Conservation (phyloP, 2,888 invertebrate species). For the Tenthredo amoena region DNA sequence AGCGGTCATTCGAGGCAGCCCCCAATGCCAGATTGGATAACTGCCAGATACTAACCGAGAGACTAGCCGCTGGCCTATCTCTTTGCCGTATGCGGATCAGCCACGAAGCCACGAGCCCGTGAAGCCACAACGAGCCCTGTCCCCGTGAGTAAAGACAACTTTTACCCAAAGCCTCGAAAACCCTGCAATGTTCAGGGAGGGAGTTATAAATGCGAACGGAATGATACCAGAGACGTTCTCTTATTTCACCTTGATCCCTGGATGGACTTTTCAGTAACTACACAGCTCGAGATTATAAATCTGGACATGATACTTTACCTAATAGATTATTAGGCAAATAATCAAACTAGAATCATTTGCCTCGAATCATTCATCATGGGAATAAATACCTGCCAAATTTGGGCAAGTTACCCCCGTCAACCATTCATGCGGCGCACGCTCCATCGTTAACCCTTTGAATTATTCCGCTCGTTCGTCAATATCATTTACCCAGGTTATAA, state of each 20-base stretch:
- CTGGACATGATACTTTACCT: background rate
- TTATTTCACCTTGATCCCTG: slow-evolving; percentile 12
- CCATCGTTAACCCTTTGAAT: slow-evolving; percentile 35
- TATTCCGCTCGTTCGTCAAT: slow-evolving; percentile 32
- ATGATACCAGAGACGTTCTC: background rate
- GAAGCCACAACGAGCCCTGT: slow-evolving; percentile 34
- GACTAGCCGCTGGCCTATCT: slow-evolving; percentile 37
- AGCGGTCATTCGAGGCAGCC: slow-evolving; percentile 31
- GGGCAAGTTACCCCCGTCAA: background rate
- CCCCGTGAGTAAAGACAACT: slow-evolving; percentile 31
- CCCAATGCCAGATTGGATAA: slow-evolving; percentile 36
- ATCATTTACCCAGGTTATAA: slow-evolving; percentile 33
- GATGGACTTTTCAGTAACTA: background rate
- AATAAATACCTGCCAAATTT: slow-evolving; percentile 16
- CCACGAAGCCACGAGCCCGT: slow-evolving; percentile 41
- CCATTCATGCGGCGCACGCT: slow-evolving; percentile 7
- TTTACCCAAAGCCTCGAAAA: slow-evolving; percentile 29
- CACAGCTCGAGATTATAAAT: background rate
- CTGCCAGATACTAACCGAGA: slow-evolving; percentile 48
- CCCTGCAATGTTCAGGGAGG: background rate
- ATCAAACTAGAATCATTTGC: background rate
- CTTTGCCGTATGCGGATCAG: slow-evolving; percentile 36
- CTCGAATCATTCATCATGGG: slow-evolving; percentile 20
- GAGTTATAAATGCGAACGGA: background rate
- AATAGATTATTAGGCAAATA: background rate